Base-by-base conservation (phyloP, 37 sponge, comb jelly and placozoan genomes). In the Sycon ciliatum region DNA sequence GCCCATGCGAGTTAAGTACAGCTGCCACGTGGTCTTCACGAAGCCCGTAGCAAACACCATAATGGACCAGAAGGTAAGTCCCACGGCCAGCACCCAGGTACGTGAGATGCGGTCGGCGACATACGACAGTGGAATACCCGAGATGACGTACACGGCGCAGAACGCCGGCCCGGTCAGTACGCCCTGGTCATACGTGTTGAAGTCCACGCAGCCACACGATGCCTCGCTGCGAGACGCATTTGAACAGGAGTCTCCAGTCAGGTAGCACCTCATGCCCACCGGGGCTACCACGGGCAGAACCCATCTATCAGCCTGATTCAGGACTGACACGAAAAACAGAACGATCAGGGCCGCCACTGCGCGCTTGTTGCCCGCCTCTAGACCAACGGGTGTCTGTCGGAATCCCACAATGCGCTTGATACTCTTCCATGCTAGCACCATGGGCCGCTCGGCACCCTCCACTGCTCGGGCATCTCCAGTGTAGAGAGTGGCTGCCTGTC, bases 101-200 rank as follows among this genome's bases (percentile, higher is more conserved):
- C 91, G 77, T 0, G 86, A 85, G 55, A 65, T 67, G 0, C 79
- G 76, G 57, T 90, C 91, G 23, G 91, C 86, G 26, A 90, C 53
- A 28, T 77, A 70, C 0, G 86, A 83, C 22, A 90, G 73, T 4
- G 91, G 91, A 23, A 90, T 74, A 1, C 91, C 91, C 26, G 81
- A 80, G 28, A 90, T 16, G 3, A 90, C 91, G 62, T 90, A 90
- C 42, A 90, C 76, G 26, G 85, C 75, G 0, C 77, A 82, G 63
- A 90, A 90, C 3, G 86, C 91, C 26, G 91, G 86, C 16, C 87
- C 86, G 31, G 91, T 90, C 34, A 90, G 36, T n/a, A 90, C 7
- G 2, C 91, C 91, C 65, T 90, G 91, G 38, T 84, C 78, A 22
- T 56, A 38, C 49, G 85, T 83, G 68, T 23, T 74, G 61, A 90